Evolutionary conservation across 2,888 invertebrate genomes (phyloP).

Genomic region (Hydroisotoma schaefferi): DNA sequence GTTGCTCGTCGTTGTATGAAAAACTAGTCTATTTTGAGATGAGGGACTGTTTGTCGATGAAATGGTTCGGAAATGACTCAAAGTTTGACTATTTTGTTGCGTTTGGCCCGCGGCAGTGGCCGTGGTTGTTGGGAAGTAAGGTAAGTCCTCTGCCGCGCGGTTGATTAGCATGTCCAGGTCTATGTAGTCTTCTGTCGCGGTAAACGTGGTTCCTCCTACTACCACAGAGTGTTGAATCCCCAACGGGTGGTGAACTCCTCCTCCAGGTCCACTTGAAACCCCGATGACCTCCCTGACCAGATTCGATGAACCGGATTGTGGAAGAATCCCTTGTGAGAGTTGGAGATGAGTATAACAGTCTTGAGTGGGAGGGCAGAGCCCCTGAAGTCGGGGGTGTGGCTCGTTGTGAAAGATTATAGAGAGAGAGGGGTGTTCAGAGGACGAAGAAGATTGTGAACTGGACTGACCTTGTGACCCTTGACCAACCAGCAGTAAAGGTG

Average conservation of each 20-base stretch:
- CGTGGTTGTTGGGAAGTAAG: slow-evolving; percentile 45
- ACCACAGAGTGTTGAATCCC: too few relatives aligned
- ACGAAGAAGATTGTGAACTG: slow-evolving; percentile 15
- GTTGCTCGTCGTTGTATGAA: too few relatives aligned
- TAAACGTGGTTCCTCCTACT: too few relatives aligned
- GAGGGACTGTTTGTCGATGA: background rate
- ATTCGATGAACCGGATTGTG: slow-evolving; percentile 7
- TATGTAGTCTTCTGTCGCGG: slow-evolving; percentile 51
- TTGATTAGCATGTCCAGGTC: slow-evolving; percentile 53
- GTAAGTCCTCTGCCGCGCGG: slow-evolving; percentile 52
- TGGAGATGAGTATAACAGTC: slow-evolving; percentile 6
- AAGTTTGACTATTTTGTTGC: slow-evolving; percentile 33
- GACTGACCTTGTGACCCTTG: slow-evolving; percentile 29
- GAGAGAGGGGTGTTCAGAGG: slow-evolving; percentile 20
- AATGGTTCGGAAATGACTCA: slow-evolving; percentile 30
- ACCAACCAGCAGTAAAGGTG: slow-evolving; percentile 17
- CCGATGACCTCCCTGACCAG: too few relatives aligned
- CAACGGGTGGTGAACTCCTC: background rate
- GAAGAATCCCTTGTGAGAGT: background rate
- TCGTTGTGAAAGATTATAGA: background rate
- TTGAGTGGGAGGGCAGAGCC: background rate
- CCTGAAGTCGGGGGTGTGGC: background rate
- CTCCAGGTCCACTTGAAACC: too few relatives aligned
- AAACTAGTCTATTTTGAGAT: background rate
- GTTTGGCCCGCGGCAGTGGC: slow-evolving; percentile 24